These are phyloP conservation scores for Lucinisca nassula DNA, from an alignment of 2,888 invertebrate species.

Conservation along the genomic window DNA sequence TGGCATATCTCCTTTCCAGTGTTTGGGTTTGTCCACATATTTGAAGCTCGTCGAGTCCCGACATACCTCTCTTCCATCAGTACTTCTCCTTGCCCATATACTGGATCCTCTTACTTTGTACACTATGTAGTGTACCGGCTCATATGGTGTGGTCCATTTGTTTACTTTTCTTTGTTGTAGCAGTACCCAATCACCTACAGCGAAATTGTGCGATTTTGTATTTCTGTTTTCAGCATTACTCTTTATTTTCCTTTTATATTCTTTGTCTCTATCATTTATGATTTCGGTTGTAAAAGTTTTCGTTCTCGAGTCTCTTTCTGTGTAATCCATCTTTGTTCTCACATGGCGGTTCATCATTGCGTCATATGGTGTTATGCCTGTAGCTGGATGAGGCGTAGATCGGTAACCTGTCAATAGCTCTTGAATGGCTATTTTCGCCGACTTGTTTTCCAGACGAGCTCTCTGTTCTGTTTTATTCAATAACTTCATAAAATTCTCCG, in stretches of 20 bases:
- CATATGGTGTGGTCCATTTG: no score
- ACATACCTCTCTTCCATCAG: not conserved
- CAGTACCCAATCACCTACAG: not conserved
- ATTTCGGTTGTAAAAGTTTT: no score
- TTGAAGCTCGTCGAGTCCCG: no score
- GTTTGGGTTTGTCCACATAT: no score
- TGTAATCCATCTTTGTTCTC: not conserved
- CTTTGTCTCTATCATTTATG: not conserved
- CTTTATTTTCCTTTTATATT: not conserved
- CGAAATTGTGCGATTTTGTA: not conserved
- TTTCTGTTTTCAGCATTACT: conserved; percentile 1
- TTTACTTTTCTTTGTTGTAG: not conserved
- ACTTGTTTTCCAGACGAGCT: not conserved
- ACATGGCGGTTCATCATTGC: not conserved
- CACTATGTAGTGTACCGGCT: not conserved
- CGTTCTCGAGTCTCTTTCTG: not conserved
- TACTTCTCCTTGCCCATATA: not conserved
- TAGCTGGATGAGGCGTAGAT: not conserved
- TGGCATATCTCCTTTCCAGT: no score
- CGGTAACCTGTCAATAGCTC: not conserved
- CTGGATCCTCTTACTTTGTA: not conserved
- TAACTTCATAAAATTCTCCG: not conserved
- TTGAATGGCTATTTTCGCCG: not conserved
- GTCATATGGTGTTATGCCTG: not conserved
- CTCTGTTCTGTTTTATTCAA: conserved; percentile 4